Evolutionary conservation across 2,888 invertebrate genomes (phyloP), one percentile per base, ranked within the genome.

Genomic region (Scelioninae gen. 2): DNA sequence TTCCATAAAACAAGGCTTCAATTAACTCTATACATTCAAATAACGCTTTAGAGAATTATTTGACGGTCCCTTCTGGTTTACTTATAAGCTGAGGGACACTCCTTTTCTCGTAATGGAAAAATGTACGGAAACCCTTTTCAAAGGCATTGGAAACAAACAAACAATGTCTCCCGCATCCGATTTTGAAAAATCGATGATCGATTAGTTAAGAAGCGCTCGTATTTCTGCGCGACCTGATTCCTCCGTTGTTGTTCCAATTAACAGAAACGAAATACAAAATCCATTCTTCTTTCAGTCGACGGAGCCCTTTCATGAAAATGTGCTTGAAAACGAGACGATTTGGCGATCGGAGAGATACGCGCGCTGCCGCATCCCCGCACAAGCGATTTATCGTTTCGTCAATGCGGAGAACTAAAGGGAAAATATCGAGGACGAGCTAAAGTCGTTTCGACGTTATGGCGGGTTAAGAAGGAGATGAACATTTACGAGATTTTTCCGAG

Each of bases 401-500:
- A 68, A 68, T 57, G 67, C 61, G 43, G 16, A 31, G 63, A n/a
- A n/a, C 55, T 64, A 60, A 69, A 69, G 65, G 68, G 60, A 69
- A 72, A 71, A 74, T 74, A 71, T 68, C 71, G 67, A 50, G 68
- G 48, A 74, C 71, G 63, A 64, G 55, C 63, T 63, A 64, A 71
- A 74, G 74, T 74, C 71, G 64, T 71, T 74, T 48, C 71, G 68
- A 74, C 68, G 64, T 74, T 68, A 71, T 67, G 53, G 71, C 43
- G 64, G 60, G 37, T 53, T 46, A 60, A 57, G 46, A 71, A 60
- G 48, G 67, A 58, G 67, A 70, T 53, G 70, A 74, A 70, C 70
- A 74, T 70, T 70, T 67, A 67, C 61, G 68, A 74, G 68, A 74
- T 64, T 74, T 74, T 74, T 68, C 71, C 68, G 50, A 63, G 63